phyloP scores from a whole-genome alignment of 2,797 vertebrate species.

The Chaenodraco wilsoni region DNA sequence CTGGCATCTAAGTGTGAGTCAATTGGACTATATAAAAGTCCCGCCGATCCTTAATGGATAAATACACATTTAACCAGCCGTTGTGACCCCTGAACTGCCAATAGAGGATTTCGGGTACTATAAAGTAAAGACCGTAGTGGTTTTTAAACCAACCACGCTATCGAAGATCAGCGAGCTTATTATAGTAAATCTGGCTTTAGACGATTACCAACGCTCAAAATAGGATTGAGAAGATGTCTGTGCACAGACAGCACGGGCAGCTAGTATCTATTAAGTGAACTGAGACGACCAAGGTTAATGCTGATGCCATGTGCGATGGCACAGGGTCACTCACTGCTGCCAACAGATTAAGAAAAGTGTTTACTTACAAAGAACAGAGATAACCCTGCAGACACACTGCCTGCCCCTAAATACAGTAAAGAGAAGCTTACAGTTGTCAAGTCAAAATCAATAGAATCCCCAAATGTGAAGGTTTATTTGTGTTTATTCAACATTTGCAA shows the following conservation, averaged over 20 bases:
- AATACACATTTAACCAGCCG: constrained; percentile 28
- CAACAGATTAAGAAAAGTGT: constrained; percentile 42
- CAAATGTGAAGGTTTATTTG: constrained; percentile 7
- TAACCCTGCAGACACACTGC: not conserved
- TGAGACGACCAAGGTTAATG: not conserved
- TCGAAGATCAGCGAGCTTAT: constrained; percentile 58
- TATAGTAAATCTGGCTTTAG: constrained; percentile 72
- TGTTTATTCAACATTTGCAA: not conserved
- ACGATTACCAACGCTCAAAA: constrained; percentile 63
- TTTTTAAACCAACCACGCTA: constrained; percentile 38
- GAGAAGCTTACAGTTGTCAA: not conserved
- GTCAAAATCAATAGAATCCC: constrained; percentile 29
- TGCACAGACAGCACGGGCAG: not conserved
- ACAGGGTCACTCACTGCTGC: constrained; percentile 6
- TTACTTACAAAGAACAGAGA: constrained; percentile 22
- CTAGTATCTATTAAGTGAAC: not conserved
- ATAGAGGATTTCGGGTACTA: constrained; percentile 7
- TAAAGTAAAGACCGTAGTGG: not conserved
- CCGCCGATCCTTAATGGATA: not conserved
- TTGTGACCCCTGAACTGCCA: constrained; percentile 2
- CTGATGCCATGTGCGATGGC: not conserved
- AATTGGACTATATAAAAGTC: not conserved
- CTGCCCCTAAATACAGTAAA: constrained; percentile 2
- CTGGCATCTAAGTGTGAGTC: not conserved
- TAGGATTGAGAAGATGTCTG: constrained; percentile 30